Conservation (phyloP, 2,797 vertebrate species). For the Propithecus deckenii region DNA sequence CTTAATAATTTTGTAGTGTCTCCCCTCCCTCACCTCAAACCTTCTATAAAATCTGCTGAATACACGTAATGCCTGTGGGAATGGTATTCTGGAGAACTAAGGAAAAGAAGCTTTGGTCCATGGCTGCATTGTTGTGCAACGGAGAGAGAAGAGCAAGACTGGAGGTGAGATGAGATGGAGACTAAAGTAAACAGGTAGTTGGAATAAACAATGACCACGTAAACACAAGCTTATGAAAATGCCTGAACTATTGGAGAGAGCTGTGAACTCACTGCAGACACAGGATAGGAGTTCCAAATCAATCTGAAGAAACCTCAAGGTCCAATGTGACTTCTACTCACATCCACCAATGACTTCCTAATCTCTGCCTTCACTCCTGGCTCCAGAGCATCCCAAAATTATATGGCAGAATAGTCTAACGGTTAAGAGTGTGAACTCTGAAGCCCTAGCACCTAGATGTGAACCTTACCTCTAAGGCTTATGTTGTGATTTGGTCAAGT, state of each 20-base stretch:
- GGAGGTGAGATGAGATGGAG: background rate
- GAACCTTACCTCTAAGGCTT: background rate
- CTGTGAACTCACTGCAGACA: background rate
- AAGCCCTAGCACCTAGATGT: background rate
- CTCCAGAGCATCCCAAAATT: background rate
- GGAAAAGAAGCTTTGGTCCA: background rate
- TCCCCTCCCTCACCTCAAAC: background rate
- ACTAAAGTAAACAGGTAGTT: background rate
- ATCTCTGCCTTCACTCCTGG: background rate
- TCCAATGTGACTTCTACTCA: background rate
- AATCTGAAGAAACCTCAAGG: background rate
- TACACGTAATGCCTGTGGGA: background rate
- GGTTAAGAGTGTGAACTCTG: background rate
- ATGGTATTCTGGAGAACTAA: background rate
- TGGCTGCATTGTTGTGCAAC: background rate
- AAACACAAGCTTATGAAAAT: background rate
- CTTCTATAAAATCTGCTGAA: background rate
- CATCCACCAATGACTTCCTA: background rate
- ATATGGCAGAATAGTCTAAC: background rate
- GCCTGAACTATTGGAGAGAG: background rate
- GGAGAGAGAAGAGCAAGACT: background rate
- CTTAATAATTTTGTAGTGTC: background rate
- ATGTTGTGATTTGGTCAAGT: background rate
- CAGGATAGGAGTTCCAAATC: background rate
- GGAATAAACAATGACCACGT: background rate